These are phyloP conservation scores for Leptinotarsa rubiginosa DNA, from an alignment of 2,888 invertebrate species.

Conservation along the genomic window DNA sequence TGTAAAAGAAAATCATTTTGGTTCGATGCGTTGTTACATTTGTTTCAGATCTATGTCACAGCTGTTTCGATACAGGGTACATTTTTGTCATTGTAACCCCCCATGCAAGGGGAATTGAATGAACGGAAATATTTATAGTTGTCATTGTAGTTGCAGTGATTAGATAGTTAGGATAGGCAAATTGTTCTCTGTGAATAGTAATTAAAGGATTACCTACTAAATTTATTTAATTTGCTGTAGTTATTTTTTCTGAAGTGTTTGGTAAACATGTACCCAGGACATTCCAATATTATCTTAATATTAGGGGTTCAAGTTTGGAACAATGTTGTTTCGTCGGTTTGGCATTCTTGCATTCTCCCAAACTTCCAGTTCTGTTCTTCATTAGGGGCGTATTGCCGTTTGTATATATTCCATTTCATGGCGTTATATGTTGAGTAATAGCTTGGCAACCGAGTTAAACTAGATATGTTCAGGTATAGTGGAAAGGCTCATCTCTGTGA, in stretches of 20 bases:
- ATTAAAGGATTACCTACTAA: too few species aligned
- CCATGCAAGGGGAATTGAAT: too few species aligned
- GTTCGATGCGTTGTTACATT: too few species aligned
- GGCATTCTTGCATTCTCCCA: background rate
- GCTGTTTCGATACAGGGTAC: too few species aligned
- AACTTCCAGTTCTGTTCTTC: background rate
- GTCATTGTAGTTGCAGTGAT: too few species aligned
- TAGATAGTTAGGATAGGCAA: too few species aligned
- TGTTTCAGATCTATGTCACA: too few species aligned
- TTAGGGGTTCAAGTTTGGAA: background rate
- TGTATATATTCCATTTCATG: conserved; percentile 11
- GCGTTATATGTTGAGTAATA: conserved; percentile 18
- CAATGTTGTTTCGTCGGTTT: background rate
- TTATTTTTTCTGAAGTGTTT: background rate
- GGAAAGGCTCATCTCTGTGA: conserved; percentile 36
- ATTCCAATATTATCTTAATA: background rate
- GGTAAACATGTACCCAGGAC: background rate
- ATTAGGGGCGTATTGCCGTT: background rate
- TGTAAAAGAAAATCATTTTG: too few species aligned
- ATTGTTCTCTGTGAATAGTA: too few species aligned
- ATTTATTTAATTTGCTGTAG: too few species aligned
- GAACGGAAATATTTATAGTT: too few species aligned
- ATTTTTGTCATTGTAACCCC: too few species aligned
- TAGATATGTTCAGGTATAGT: conserved; percentile 23
- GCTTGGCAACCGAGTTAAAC: conserved; percentile 8